These are phyloP conservation scores for Hymenopus coronatus DNA, from an alignment of 2,888 invertebrate species.

Conservation along the genomic window DNA sequence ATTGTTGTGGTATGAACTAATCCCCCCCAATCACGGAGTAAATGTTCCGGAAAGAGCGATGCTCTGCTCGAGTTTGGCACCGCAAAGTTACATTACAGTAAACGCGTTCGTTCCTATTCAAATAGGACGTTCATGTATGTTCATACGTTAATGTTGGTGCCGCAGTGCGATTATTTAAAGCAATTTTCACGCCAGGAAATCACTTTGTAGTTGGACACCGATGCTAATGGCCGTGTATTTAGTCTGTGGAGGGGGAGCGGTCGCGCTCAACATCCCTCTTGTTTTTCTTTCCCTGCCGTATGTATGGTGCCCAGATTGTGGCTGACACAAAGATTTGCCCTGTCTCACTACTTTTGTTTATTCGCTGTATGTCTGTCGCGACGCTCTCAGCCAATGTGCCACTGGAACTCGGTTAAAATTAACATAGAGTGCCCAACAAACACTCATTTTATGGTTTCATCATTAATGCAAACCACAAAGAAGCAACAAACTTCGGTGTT, in stretches of 20 bases:
- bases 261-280: background rate
- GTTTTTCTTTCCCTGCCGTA: background rate
- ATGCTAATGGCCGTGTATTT: slow-evolving; percentile 17
- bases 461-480: too few relatives aligned
- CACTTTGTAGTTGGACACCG: slow-evolving; percentile 9
- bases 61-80: background rate
- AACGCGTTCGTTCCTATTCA: background rate
- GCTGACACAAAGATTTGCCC: background rate
- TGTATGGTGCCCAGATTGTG: background rate
- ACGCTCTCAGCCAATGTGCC: too few relatives aligned
- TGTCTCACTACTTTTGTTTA: too few relatives aligned
- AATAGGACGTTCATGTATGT: background rate
- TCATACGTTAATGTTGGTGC: slow-evolving; percentile 2
- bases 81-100: slow-evolving; percentile 3
- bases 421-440: too few relatives aligned
- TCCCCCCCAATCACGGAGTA: slow-evolving; percentile 13
- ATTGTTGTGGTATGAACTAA: slow-evolving; percentile 13
- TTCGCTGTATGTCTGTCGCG: too few relatives aligned
- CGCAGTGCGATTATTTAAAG: slow-evolving; percentile 17
- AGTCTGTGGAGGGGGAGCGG: background rate
- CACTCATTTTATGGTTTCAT: too few relatives aligned
- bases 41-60: slow-evolving; percentile 11
- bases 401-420: too few relatives aligned
- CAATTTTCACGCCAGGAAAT: slow-evolving; percentile 19
- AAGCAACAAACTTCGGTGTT: too few relatives aligned